A percentile compares a stretch with the other conserved stretches of the same genome.
Evolutionary conservation across 2,888 invertebrate species (phyloP).

Genomic region (Cephalotes varians): DNA sequence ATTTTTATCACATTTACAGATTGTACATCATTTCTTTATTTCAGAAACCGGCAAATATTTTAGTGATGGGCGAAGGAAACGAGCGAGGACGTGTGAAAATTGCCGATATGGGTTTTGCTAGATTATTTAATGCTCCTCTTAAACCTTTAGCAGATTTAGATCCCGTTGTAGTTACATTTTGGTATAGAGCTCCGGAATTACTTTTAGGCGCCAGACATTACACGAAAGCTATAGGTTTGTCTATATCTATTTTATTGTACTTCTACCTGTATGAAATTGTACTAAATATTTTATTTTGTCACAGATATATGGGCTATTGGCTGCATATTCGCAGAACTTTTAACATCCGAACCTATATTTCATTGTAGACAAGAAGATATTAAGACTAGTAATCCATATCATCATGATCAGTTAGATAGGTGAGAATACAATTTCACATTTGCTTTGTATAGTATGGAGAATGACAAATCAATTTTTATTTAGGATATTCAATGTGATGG

Average conservation of each 20-base stretch:
- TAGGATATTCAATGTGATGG: slow-evolving; percentile 99
- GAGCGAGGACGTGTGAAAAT: slow-evolving; percentile 99
- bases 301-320: slow-evolving; percentile 99
- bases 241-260: neutral
- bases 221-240: slow-evolving; percentile 97
- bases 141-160: slow-evolving; percentile 99
- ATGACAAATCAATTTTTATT: slow-evolving; percentile 49
- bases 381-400: slow-evolving; percentile 99
- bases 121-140: slow-evolving; percentile 98
- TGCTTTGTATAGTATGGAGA: neutral
- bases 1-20: slow-evolving; percentile 8
- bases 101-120: slow-evolving; percentile 99
- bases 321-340: slow-evolving; percentile 99
- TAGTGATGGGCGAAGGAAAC: slow-evolving; percentile 99
- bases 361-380: slow-evolving; percentile 99
- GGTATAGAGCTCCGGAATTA: slow-evolving; percentile 99
- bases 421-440: slow-evolving; percentile 66
- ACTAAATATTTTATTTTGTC: neutral
- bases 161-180: slow-evolving; percentile 99
- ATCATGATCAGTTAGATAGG: slow-evolving; percentile 98
- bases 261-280: neutral
- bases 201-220: slow-evolving; percentile 98
- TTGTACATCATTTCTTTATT: slow-evolving; percentile 62
- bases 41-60: slow-evolving; percentile 99
- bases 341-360: slow-evolving; percentile 99